Base-by-base conservation (phyloP, 2,113 vertebrate species). In the Menura novaehollandiae region DNA sequence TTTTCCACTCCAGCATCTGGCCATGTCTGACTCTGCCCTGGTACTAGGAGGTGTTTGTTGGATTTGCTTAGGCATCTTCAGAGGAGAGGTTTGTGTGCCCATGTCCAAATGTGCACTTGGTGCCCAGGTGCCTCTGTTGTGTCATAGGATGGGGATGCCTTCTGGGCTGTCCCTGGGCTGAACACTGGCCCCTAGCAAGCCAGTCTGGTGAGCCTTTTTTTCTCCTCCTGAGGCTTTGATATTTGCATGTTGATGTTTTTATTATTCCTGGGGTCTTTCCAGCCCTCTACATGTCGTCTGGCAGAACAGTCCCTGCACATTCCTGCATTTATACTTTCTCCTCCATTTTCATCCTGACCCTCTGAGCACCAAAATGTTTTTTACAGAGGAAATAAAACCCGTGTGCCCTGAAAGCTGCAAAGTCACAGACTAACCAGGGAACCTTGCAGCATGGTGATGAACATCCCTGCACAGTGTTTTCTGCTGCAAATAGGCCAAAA, bases 291-390 rank as follows among this genome's bases (percentile, higher is more conserved):
- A 35, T 78, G 86, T 78, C 1, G 0, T 72, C 81, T 87, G 87
- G 69, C 41, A 41, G 68, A 80, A 60, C 1, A 10, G 35, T 26
- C 22, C 55, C 23, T 63, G 35, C 37, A 51, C 67, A 63, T 84
- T 90, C 83, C 64, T 87, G 59, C 46, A n/a, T 84, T 96, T 88
- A 86, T 76, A 74, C 41, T 63, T 93, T 77, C 72, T 75, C 20
- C 15, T 56, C 46, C 37, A 11, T 80, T 95, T 91, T 60, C 51
- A 52, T 69, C 39, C 43, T n/a, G 8, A 53, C 15, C 2, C 28
- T 63, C 28, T 35, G 22, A 59, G 37, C 7, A 21, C 32, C 24
- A 6, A 43, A 74, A 62, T 21, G 4, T 67, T 93, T 86, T 67
- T 59, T 75, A 28, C 37, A 68, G 44, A 56, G 53, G 47, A 78